These are phyloP conservation scores for Agriopis aurantiaria DNA, from an alignment of 2,888 invertebrate genomes.

Conservation along the genomic window DNA sequence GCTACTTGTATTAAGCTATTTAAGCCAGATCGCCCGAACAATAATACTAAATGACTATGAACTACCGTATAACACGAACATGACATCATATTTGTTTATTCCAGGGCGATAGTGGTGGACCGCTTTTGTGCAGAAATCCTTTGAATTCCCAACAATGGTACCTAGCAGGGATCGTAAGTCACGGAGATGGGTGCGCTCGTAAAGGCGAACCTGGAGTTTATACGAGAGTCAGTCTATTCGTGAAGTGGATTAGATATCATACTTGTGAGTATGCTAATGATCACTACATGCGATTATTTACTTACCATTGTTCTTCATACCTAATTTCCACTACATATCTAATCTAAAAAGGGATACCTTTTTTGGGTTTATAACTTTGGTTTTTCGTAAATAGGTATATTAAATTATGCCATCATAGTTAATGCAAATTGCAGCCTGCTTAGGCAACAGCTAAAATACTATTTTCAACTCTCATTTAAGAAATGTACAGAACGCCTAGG, in stretches of 20 bases:
- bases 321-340: too few relatives aligned
- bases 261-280: constrained; percentile 78
- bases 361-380: too few relatives aligned
- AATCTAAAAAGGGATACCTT: too few relatives aligned
- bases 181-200: constrained; percentile 94
- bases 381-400: too few relatives aligned
- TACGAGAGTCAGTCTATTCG: constrained; percentile 90
- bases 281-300: background rate
- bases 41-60: constrained; percentile 18
- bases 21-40: background rate
- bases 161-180: constrained; percentile 94
- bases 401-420: too few relatives aligned
- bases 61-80: background rate
- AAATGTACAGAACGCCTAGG: too few relatives aligned
- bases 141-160: constrained; percentile 90
- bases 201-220: constrained; percentile 94
- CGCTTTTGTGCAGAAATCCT: constrained; percentile 92
- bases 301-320: background rate
- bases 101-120: constrained; percentile 94
- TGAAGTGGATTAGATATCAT: constrained; percentile 90
- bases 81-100: constrained; percentile 45
- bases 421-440: too few relatives aligned
- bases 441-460: too few relatives aligned
- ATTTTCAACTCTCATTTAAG: too few relatives aligned
- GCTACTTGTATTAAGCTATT: background rate